Conservation (phyloP, 1,140 invertebrate species). For the Trachelipus rathkii region DNA sequence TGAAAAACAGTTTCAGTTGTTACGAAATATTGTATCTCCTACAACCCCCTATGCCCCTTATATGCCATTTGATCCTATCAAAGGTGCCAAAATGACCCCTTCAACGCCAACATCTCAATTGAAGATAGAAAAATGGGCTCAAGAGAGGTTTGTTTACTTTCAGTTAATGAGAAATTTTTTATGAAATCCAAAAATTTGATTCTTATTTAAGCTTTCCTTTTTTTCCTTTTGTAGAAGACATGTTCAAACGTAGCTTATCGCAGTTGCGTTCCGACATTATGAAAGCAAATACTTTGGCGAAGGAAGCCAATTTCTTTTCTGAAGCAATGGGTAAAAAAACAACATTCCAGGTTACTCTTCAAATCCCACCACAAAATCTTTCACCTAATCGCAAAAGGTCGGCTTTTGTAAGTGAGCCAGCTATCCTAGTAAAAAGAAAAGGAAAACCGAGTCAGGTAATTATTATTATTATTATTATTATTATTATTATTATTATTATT, state of each 20-base stretch:
- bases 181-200: neutral
- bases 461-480: neutral
- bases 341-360: slow-evolving; percentile 91
- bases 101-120: slow-evolving; percentile 85
- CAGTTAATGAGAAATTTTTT: neutral
- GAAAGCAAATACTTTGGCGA: slow-evolving; percentile 85
- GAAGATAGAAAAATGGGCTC: slow-evolving; percentile 82
- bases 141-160: slow-evolving; percentile 54
- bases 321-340: slow-evolving; percentile 89
- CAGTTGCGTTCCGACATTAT: slow-evolving; percentile 88
- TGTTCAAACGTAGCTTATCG: slow-evolving; percentile 80
- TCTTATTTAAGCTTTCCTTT: neutral
- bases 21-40: slow-evolving; percentile 78
- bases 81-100: slow-evolving; percentile 62
- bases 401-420: slow-evolving; percentile 88
- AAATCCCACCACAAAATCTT: slow-evolving; percentile 94
- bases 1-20: slow-evolving; percentile 89
- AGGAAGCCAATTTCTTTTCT: slow-evolving; percentile 92
- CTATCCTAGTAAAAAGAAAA: slow-evolving; percentile 87
- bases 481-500: too few species aligned
- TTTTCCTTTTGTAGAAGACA: slow-evolving; percentile 62
- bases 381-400: slow-evolving; percentile 71
- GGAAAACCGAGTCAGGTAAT: slow-evolving; percentile 54
- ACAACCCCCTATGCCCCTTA: slow-evolving; percentile 82
- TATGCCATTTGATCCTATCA: slow-evolving; percentile 70